phyloP scores from a whole-genome alignment of 1,140 invertebrate species.

The Orchestia grillus region DNA sequence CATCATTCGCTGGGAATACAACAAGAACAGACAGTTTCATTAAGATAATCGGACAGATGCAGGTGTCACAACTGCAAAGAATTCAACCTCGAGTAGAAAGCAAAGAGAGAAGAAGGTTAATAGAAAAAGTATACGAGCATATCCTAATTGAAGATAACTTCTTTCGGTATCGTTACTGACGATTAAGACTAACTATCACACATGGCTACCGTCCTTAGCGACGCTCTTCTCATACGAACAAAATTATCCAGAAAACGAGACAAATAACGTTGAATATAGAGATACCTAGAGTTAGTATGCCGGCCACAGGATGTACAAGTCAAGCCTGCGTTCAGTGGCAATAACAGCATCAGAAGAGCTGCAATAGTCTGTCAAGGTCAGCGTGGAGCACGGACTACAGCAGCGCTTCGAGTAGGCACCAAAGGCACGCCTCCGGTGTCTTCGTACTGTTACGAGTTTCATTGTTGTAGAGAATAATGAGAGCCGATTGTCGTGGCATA shows the following conservation, averaged over 20 bases:
- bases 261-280: not conserved
- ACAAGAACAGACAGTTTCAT: not conserved
- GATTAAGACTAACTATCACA: not conserved
- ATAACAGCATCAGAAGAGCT: not conserved
- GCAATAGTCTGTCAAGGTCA: constrained; percentile 11
- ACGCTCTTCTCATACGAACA: not conserved
- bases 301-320: not conserved
- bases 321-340: not conserved
- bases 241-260: not conserved
- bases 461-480: not conserved
- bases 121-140: too few relatives aligned
- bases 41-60: not conserved
- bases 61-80: not conserved
- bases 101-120: not conserved
- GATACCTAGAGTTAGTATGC: not conserved
- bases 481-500: not conserved
- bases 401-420: not conserved
- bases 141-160: not conserved
- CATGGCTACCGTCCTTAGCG: not conserved
- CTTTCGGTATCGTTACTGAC: not conserved
- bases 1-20: not conserved
- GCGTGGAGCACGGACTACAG: not conserved
- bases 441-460: not conserved
- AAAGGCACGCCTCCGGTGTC: not conserved
- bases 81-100: not conserved